A percentile compares a stretch with the other conserved stretches of the same genome.
Evolutionary conservation across 2,888 invertebrate species (phyloP).

Genomic region (Neocrepidodera transversa): DNA sequence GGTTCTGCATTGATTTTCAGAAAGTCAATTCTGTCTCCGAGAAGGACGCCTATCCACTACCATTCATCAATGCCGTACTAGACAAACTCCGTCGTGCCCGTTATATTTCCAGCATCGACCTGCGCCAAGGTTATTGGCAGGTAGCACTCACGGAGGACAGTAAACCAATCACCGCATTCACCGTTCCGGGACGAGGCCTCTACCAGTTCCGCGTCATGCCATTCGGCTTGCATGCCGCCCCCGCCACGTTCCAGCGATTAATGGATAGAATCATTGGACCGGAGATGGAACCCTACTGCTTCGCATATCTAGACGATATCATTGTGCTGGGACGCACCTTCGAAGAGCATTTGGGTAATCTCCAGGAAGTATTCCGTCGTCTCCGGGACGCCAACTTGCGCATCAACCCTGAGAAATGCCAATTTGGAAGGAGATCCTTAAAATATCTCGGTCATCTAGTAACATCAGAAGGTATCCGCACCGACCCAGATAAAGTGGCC

Average conservation of each 20-base stretch:
- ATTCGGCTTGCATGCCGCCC: neutral
- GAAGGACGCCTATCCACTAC: neutral
- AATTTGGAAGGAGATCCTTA: neutral
- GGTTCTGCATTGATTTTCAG: neutral
- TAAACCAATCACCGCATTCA: neutral
- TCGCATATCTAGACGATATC: neutral
- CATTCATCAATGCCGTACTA: no score
- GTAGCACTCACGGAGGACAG: neutral
- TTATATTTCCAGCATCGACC: neutral
- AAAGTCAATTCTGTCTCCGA: neutral
- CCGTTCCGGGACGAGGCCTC: neutral
- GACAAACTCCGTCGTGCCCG: neutral
- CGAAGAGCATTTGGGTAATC: neutral
- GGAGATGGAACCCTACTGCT: neutral
- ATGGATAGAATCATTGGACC: neutral
- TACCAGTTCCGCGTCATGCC: neutral
- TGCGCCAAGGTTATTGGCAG: neutral
- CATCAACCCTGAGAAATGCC: neutral
- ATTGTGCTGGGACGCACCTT: neutral
- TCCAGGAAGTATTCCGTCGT: neutral
- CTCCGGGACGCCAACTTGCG: neutral
- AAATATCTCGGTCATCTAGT: neutral
- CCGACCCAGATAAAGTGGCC: conserved; percentile 7
- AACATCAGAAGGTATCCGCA: neutral
- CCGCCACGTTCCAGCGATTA: neutral